These are phyloP conservation scores for Nannospalax galili DNA, from an alignment of 2,113 vertebrate genomes.

Conservation along the genomic window DNA sequence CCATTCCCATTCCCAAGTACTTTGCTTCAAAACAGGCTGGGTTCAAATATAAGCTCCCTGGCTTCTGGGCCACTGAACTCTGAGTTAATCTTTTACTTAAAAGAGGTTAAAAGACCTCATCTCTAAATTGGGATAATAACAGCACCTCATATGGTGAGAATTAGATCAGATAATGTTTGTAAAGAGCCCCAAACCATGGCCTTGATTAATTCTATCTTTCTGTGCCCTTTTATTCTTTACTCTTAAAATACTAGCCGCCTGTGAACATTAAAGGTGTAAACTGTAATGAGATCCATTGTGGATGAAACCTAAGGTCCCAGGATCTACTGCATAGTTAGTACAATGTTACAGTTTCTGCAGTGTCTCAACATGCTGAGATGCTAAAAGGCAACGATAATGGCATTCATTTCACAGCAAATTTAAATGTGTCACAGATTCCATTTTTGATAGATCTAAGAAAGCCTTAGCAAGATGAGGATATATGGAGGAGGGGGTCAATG, in stretches of 20 bases:
- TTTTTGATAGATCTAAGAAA: neutral
- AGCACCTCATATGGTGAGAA: neutral
- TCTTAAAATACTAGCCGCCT: slow-evolving; percentile 14
- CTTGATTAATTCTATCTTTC: neutral
- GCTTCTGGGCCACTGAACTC: slow-evolving; percentile 20
- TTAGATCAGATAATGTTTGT: slow-evolving; percentile 55
- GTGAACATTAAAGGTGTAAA: neutral
- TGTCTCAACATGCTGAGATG: neutral
- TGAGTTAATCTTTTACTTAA: slow-evolving; percentile 56
- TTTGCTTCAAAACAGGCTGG: slow-evolving; percentile 17
- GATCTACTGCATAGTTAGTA: neutral
- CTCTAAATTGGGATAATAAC: slow-evolving; percentile 26
- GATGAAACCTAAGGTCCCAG: neutral
- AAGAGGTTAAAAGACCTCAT: no score
- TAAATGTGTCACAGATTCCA: neutral
- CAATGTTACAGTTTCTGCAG: neutral
- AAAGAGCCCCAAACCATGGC: neutral
- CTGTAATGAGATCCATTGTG: neutral
- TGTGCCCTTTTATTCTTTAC: neutral
- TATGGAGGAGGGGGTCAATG: neutral
- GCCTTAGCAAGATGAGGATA: neutral
- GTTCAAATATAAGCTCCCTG: slow-evolving; percentile 1
- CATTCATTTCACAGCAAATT: neutral
- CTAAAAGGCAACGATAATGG: neutral
- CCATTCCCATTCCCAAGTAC: accelerated